Conservation (phyloP, 2,888 invertebrate genomes). For the Agrilus biguttatus region DNA sequence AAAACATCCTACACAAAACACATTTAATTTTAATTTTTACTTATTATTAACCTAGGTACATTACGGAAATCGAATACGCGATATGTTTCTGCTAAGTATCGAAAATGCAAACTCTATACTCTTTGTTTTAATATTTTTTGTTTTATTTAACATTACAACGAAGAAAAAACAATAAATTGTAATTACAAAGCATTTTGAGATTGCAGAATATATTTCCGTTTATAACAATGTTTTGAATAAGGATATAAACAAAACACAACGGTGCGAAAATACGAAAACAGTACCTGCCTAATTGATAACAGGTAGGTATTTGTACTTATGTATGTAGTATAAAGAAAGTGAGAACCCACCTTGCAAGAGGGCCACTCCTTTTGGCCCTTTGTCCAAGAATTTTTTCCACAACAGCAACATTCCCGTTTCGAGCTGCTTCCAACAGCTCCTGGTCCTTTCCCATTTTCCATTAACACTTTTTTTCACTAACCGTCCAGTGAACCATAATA, state of each 20-base stretch:
- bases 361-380: conserved; percentile 84
- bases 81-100: too few species aligned
- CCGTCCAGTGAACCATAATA: conserved; percentile 25
- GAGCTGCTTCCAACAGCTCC: conserved; percentile 88
- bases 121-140: too few species aligned
- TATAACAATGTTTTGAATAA: too few species aligned
- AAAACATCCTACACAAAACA: too few species aligned
- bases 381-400: conserved; percentile 85
- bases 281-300: conserved; percentile 16
- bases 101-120: too few species aligned
- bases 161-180: too few species aligned
- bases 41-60: too few species aligned
- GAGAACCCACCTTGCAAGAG: conserved; percentile 70
- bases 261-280: background rate
- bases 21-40: too few species aligned
- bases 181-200: too few species aligned
- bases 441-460: conserved; percentile 87
- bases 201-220: too few species aligned
- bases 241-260: background rate
- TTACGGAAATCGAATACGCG: too few species aligned
- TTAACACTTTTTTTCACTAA: conserved; percentile 24
- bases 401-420: conserved; percentile 76
- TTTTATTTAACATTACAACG: too few species aligned
- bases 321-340: conserved; percentile 1
- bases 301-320: conserved; percentile 10